Conservation (phyloP, 35 echinoderm and acorn worm genomes). For the Apostichopus parvimensis region DNA sequence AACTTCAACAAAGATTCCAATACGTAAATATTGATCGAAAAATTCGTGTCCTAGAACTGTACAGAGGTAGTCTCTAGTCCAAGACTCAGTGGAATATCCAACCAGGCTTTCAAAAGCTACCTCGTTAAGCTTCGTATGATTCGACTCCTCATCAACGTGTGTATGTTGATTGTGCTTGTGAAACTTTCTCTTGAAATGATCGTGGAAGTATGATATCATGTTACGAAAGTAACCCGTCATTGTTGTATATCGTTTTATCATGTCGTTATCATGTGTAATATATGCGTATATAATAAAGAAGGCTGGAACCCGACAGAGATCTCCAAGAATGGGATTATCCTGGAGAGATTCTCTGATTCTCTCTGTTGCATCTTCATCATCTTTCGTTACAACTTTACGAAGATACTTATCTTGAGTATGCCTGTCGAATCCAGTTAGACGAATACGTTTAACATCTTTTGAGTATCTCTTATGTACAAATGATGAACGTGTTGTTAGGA, state of each 20-base stretch:
- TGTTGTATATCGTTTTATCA: neutral
- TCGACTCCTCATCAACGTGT: neutral
- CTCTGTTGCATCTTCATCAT: neutral
- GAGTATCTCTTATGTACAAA: neutral
- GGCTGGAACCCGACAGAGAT: neutral
- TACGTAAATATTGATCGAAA: no score
- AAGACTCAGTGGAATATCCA: neutral
- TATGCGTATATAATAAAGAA: slow-evolving; percentile 4
- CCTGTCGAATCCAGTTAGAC: slow-evolving; percentile 6
- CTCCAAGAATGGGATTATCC: neutral
- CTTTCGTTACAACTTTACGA: neutral
- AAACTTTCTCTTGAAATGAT: neutral
- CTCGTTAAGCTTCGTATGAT: neutral
- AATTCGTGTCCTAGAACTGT: no score
- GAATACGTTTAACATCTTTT: neutral
- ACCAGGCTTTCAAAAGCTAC: neutral
- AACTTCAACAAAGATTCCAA: no score
- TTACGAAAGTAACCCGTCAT: neutral
- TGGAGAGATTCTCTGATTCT: neutral
- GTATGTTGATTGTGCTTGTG: neutral
- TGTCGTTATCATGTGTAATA: neutral
- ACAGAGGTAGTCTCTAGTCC: no score
- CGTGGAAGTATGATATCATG: neutral
- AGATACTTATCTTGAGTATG: neutral
- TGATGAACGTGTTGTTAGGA: neutral